Conservation (phyloP, 2,797 vertebrate species). For the Myotis vivesi region DNA sequence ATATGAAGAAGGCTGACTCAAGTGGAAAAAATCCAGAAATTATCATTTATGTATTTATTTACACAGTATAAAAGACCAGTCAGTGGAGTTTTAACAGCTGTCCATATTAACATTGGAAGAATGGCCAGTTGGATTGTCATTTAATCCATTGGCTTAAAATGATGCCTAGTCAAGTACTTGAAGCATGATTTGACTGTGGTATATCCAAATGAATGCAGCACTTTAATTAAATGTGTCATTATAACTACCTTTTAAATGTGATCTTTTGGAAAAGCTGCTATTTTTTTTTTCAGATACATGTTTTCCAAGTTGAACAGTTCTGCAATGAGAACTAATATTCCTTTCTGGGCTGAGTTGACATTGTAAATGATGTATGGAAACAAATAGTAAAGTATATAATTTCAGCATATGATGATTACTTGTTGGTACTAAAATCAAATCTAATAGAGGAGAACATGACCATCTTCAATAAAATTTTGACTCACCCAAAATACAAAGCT, state of each 20-base stretch:
- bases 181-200: background rate
- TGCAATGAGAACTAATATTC: background rate
- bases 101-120: background rate
- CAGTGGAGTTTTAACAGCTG: background rate
- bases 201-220: background rate
- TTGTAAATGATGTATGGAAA: background rate
- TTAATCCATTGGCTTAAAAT: background rate
- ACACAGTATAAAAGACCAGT: background rate
- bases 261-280: background rate
- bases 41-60: background rate
- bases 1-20: background rate
- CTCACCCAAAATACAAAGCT: background rate
- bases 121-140: background rate
- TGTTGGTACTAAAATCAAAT: constrained; percentile 50
- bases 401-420: constrained; percentile 56
- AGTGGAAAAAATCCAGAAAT: background rate
- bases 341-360: background rate
- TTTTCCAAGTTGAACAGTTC: constrained; percentile 5
- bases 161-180: background rate
- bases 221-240: background rate
- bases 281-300: background rate
- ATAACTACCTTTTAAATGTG: background rate
- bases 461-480: constrained; percentile 34
- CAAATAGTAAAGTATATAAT: constrained; percentile 51
- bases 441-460: background rate